A percentile compares a stretch with the other conserved stretches of the same genome.
Evolutionary conservation across 2,888 invertebrate genomes (phyloP).

Genomic region (Hyposoter dolosus): DNA sequence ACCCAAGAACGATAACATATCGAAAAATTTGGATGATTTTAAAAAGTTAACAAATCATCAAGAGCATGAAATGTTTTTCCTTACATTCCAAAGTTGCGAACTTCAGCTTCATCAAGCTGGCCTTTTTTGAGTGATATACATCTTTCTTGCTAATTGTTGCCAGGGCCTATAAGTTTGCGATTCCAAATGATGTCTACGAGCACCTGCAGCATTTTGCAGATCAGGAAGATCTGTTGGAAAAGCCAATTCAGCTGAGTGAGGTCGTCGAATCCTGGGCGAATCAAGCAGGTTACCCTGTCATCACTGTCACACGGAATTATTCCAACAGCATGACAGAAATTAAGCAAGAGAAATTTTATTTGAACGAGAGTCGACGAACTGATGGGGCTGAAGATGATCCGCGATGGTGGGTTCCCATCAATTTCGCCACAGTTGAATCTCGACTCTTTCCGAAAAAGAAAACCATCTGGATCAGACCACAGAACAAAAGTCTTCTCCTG

Average conservation of each 20-base stretch:
- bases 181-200: constrained; percentile 88
- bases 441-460: constrained; percentile 85
- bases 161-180: constrained; percentile 65
- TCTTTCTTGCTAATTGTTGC: neutral
- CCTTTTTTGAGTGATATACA: neutral
- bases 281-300: constrained; percentile 89
- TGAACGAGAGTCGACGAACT: constrained; percentile 75
- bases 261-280: constrained; percentile 91
- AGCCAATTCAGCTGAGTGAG: constrained; percentile 77
- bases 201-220: constrained; percentile 85
- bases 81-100: too few relatives aligned
- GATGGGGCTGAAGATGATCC: constrained; percentile 36
- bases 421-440: constrained; percentile 87
- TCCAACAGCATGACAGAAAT: constrained; percentile 62
- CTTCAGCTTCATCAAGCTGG: too few relatives aligned
- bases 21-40: too few relatives aligned
- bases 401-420: constrained; percentile 93
- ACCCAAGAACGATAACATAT: too few relatives aligned
- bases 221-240: constrained; percentile 55
- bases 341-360: constrained; percentile 87
- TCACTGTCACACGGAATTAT: constrained; percentile 87
- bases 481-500: constrained; percentile 83
- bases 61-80: too few relatives aligned
- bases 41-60: too few relatives aligned
- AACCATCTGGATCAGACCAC: constrained; percentile 88